phyloP scores from a whole-genome alignment of 2,888 invertebrate genomes.

The Lithophane leautieri region DNA sequence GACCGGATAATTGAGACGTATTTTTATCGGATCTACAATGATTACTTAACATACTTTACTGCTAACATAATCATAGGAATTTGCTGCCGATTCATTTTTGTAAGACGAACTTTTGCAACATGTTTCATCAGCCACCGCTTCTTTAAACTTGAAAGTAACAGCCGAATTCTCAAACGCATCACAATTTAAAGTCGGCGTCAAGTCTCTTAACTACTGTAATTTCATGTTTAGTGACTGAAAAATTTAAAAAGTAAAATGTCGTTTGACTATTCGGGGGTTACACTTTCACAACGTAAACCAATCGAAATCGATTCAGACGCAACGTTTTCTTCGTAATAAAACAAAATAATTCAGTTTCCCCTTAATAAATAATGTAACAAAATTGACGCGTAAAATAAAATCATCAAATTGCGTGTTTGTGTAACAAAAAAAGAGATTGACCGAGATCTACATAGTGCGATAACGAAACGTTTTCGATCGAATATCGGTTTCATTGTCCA shows the following conservation, averaged over 20 bases:
- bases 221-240: neutral
- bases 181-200: neutral
- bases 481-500: constrained; percentile 86
- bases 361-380: constrained; percentile 62
- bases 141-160: constrained; percentile 5
- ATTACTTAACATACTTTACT: constrained; percentile 21
- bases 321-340: constrained; percentile 55
- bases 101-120: constrained; percentile 26
- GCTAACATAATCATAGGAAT: constrained; percentile 29
- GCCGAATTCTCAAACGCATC: neutral
- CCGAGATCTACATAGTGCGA: constrained; percentile 83
- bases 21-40: constrained; percentile 25
- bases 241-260: neutral
- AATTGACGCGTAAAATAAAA: constrained; percentile 71
- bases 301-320: constrained; percentile 39
- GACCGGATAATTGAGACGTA: constrained; percentile 28
- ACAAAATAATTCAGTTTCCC: constrained; percentile 48
- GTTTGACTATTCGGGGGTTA: neutral
- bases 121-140: constrained; percentile 38
- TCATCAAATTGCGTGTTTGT: constrained; percentile 83
- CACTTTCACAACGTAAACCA: constrained; percentile 36
- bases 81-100: constrained; percentile 15
- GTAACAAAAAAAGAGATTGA: constrained; percentile 83
- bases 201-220: too few relatives aligned
- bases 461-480: constrained; percentile 81